Evolutionary conservation across 2,888 invertebrate genomes (phyloP).

Genomic region (Mycalesis mineus): DNA sequence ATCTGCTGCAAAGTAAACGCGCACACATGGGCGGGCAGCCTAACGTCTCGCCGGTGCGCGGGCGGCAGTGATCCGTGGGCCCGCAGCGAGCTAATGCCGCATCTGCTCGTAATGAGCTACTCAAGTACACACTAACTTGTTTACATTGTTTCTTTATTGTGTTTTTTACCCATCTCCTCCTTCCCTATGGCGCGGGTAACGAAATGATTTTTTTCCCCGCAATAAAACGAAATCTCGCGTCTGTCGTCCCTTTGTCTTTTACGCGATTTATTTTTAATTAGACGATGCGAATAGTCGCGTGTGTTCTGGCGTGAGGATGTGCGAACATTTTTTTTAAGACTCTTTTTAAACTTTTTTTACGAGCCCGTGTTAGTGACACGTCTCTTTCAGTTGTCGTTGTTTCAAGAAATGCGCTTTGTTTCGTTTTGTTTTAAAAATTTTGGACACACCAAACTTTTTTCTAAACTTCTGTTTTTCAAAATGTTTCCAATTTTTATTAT

Average conservation of each 20-base stretch:
- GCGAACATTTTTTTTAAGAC: conserved; percentile 28
- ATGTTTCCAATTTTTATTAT: too few species aligned
- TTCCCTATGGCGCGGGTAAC: conserved; percentile 57
- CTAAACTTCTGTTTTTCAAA: too few species aligned
- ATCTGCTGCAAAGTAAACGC: too few species aligned
- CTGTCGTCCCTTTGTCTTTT: conserved; percentile 47
- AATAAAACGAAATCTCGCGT: conserved; percentile 65
- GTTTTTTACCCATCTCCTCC: conserved; percentile 71
- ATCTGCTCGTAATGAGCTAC: conserved; percentile 76
- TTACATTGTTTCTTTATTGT: conserved; percentile 79
- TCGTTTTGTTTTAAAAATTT: background rate
- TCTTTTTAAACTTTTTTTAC: conserved; percentile 12
- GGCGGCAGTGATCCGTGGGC: conserved; percentile 40
- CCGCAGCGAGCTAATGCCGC: conserved; percentile 66
- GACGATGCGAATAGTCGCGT: conserved; percentile 33
- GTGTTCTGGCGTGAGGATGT: conserved; percentile 29
- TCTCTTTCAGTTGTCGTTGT: conserved; percentile 1
- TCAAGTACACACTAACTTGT: conserved; percentile 77
- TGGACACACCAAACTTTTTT: too few species aligned
- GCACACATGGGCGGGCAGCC: background rate
- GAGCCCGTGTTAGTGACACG: conserved; percentile 10
- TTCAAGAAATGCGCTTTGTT: background rate
- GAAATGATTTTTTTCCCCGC: conserved; percentile 64
- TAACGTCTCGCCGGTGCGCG: conserved; percentile 9
- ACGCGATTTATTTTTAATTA: conserved; percentile 60